Conservation (phyloP, 2,888 invertebrate genomes). For the Gymnocheta viridis region DNA sequence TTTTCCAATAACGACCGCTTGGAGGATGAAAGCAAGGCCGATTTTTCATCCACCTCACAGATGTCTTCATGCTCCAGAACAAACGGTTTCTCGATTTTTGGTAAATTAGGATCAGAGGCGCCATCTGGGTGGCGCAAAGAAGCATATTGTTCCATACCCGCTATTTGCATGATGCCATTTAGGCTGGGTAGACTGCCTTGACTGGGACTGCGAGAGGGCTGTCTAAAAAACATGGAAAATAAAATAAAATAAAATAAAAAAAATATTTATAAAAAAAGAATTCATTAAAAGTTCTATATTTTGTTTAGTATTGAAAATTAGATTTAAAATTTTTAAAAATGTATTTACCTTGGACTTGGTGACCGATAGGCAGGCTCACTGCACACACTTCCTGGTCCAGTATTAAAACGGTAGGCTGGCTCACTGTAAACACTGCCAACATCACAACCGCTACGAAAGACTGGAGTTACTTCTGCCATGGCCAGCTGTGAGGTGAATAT, state of each 20-base stretch:
- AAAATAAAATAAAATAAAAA: neutral
- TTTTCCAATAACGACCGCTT: constrained; percentile 77
- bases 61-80: constrained; percentile 77
- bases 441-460: constrained; percentile 83
- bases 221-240: constrained; percentile 69
- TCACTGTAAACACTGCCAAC: constrained; percentile 82
- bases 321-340: neutral
- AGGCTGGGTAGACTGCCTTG: constrained; percentile 83
- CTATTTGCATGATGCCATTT: constrained; percentile 86
- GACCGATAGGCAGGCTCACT: constrained; percentile 91
- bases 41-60: constrained; percentile 80
- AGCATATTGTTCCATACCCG: constrained; percentile 85
- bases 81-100: constrained; percentile 79
- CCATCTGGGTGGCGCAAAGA: constrained; percentile 94
- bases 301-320: neutral
- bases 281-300: neutral
- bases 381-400: constrained; percentile 90
- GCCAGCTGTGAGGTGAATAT: constrained; percentile 90
- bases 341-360: constrained; percentile 81
- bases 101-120: constrained; percentile 94
- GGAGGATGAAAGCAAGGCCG: constrained; percentile 76
- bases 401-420: constrained; percentile 81
- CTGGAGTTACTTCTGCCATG: constrained; percentile 87
- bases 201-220: constrained; percentile 81
- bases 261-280: neutral